Evolutionary conservation across 1,140 invertebrate species (phyloP), one percentile per base, ranked within the genome.

Genomic region (Plutomurus gul): DNA sequence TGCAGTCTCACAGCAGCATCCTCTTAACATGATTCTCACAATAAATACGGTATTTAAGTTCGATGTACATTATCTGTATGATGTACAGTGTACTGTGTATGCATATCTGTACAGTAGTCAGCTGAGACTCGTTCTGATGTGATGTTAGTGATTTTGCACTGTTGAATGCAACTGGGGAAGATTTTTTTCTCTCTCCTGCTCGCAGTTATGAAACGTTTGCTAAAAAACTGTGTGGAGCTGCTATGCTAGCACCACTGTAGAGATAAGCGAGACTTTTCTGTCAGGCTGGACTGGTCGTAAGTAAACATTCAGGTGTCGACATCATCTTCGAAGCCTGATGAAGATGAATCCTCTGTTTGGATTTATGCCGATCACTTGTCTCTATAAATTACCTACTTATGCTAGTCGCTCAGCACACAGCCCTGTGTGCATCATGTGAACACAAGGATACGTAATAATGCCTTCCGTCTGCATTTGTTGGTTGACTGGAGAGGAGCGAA

Each of bases 331-430:
- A 51, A 46, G 75, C 47, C 43, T 74, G 75, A 75, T 74, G 71
- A 77, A 81, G 80, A 77, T 78, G 73, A 77, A 77, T 77, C 27
- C 20, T 72, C 46, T 81, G 76, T 81, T 81, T 81, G 76, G 73
- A 78, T 76, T 75, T 51, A 75, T 81, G 80, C 80, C 80, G 71
- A 78, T 81, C 80, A 81, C 77, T 71, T 81, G 80, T 81, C 80
- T 78, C 77, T 75, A 81, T 81, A 81, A 81, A 81, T 81, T 81
- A 81, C 39, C 56, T 65, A 65, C 56, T 65, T 30, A 60, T 30
- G 51, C 33, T 60, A 13, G 25, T 60, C 18, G 22, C 51, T 20
- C 56, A 18, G 16, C 30, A 65, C 22, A n/a, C n/a, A n/a, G n/a
- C n/a, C n/a, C n/a, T n/a, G n/a, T n/a, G n/a, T n/a, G n/a, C n/a